phyloP scores from a whole-genome alignment of 2,797 vertebrate genomes.

The Gobio occitaniae region DNA sequence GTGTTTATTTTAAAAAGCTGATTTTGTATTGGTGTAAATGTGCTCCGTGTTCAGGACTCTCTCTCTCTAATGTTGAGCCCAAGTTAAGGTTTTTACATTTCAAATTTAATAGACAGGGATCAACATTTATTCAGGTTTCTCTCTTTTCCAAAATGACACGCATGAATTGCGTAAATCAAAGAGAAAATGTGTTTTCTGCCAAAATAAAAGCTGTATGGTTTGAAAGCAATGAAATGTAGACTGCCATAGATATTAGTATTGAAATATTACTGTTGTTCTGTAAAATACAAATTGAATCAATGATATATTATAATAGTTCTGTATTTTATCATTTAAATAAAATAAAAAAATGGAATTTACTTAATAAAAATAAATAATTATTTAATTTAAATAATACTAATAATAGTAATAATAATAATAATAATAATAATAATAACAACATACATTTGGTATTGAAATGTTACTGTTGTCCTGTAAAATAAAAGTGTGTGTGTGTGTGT shows the following conservation, averaged over 20 bases:
- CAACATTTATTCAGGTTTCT: not conserved
- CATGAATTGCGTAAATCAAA: not conserved
- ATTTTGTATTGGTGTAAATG: not conserved
- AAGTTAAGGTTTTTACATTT: not conserved
- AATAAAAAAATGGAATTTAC: not conserved
- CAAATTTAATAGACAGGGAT: not conserved
- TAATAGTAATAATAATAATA: too few relatives aligned
- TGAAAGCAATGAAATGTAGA: not conserved
- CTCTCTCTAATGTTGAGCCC: not conserved
- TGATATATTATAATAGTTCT: too few relatives aligned
- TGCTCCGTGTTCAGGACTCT: not conserved
- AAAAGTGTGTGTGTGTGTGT: too few relatives aligned
- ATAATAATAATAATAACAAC: too few relatives aligned
- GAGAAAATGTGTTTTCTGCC: not conserved
- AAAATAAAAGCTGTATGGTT: not conserved
- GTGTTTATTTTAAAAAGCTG: not conserved
- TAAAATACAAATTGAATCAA: too few relatives aligned
- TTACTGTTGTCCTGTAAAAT: too few relatives aligned
- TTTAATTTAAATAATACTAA: too few relatives aligned
- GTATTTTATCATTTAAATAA: too few relatives aligned
- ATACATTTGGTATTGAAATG: too few relatives aligned
- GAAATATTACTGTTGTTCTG: too few relatives aligned
- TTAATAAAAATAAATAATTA: not conserved
- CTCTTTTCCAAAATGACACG: not conserved
- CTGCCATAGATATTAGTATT: not conserved